A percentile compares a stretch with the other conserved stretches of the same genome.
These are phyloP conservation scores for Gobiocypris rarus DNA, from an alignment of 2,113 vertebrate species.

Conservation along the genomic window DNA sequence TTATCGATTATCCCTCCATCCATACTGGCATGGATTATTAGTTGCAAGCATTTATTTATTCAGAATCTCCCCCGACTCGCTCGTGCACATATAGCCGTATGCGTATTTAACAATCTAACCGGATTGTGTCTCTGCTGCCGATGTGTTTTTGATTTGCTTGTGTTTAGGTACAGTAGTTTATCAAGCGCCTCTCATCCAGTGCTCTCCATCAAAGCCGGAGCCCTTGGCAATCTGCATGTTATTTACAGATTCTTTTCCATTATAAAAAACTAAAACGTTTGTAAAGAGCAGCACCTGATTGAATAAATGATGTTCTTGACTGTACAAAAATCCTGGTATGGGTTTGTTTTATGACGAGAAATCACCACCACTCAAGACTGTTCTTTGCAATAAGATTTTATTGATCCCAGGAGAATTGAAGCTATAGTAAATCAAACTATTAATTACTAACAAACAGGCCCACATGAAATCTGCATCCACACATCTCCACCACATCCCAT, in stretches of 20 bases:
- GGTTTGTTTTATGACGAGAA: constrained; percentile 43
- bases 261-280: constrained; percentile 80
- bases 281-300: constrained; percentile 84
- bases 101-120: not conserved
- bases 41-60: not conserved
- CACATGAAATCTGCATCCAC: constrained; percentile 12
- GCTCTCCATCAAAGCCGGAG: constrained; percentile 51
- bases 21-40: not conserved
- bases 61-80: not conserved
- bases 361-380: not conserved
- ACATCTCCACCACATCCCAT: not conserved
- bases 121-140: not conserved
- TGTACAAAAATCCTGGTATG: constrained; percentile 67
- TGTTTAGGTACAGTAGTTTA: not conserved
- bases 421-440: not conserved
- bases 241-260: constrained; percentile 86
- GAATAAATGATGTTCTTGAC: constrained; percentile 90
- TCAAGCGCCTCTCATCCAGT: not conserved
- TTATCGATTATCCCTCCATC: not conserved
- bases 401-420: constrained; percentile 30
- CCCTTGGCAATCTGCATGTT: constrained; percentile 84
- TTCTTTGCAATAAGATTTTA: constrained; percentile 9
- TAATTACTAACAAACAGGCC: not conserved
- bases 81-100: not conserved
- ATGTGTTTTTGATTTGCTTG: not conserved